These are phyloP conservation scores for Bradysia coprophila DNA, from an alignment of 1,140 invertebrate genomes.

Conservation along the genomic window DNA sequence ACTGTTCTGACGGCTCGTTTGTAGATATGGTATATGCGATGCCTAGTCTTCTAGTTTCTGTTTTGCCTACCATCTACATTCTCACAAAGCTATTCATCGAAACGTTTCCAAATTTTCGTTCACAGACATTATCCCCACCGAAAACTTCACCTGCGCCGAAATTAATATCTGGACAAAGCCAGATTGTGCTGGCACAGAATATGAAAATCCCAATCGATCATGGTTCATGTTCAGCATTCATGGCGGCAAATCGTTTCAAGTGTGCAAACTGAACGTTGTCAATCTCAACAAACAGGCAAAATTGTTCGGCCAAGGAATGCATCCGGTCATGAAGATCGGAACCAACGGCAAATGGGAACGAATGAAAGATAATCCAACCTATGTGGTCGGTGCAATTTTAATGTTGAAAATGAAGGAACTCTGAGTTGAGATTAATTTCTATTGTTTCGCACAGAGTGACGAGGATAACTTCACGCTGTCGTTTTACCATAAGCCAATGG, in stretches of 20 bases:
- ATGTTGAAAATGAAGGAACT: too few species aligned
- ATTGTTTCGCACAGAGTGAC: conserved; percentile 33
- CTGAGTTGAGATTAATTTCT: neutral
- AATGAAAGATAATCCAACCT: conserved; percentile 49
- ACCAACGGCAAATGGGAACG: conserved; percentile 63
- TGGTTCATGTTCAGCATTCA: conserved; percentile 90
- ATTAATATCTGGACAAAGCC: conserved; percentile 83
- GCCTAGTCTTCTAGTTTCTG: too few species aligned
- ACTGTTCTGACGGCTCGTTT: too few species aligned
- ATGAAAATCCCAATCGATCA: conserved; percentile 77
- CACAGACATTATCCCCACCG: conserved; percentile 3
- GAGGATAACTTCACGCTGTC: conserved; percentile 57
- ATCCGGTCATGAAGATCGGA: conserved; percentile 49
- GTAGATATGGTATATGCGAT: too few species aligned
- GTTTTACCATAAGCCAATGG: conserved; percentile 57
- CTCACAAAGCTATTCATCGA: too few species aligned
- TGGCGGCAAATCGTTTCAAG: conserved; percentile 25
- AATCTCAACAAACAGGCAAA: conserved; percentile 81
- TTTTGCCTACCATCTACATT: too few species aligned
- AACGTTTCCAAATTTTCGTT: too few species aligned
- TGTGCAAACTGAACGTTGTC: conserved; percentile 65
- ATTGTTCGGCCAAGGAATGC: conserved; percentile 82
- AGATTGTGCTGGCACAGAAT: conserved; percentile 73
- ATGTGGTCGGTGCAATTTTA: conserved; percentile 22
- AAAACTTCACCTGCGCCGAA: conserved; percentile 38